These are phyloP conservation scores for Drosophila nikananu DNA, from an alignment of 1,140 invertebrate species.

Conservation along the genomic window DNA sequence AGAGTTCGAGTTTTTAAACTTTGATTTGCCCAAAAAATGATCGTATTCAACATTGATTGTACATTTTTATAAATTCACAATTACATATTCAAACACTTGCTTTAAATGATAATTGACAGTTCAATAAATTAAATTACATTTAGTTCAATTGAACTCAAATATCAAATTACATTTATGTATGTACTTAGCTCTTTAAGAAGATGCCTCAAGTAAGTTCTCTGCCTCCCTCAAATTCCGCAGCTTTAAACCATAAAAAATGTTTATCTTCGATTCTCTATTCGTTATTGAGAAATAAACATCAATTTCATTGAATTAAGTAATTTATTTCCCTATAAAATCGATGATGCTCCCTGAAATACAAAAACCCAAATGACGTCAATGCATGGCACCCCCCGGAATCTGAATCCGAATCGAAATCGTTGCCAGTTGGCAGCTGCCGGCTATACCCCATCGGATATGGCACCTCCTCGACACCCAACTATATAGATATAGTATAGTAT, in stretches of 20 bases:
- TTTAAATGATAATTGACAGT: conserved; percentile 1
- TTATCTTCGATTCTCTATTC: not conserved
- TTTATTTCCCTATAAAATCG: not conserved
- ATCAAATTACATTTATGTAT: not conserved
- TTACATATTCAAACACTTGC: not conserved
- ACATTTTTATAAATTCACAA: not conserved
- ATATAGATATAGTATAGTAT: not conserved
- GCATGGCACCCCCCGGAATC: conserved; percentile 36
- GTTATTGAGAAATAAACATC: not conserved
- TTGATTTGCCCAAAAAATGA: too few relatives aligned
- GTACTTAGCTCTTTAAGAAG: not conserved
- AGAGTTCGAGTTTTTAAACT: too few relatives aligned
- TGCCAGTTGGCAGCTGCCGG: conserved; percentile 23
- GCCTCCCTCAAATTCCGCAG: not conserved
- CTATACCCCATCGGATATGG: conserved; percentile 15
- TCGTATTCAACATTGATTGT: too few relatives aligned
- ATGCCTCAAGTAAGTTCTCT: not conserved
- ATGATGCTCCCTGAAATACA: conserved; percentile 6
- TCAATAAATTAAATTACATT: not conserved
- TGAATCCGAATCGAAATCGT: conserved; percentile 12
- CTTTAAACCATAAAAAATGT: not conserved
- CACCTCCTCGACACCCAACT: conserved; percentile 15
- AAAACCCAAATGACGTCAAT: conserved; percentile 48
- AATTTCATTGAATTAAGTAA: conserved; percentile 12
- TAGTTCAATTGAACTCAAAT: not conserved